Evolutionary conservation across 2,797 vertebrate genomes (phyloP).

Genomic region (Squalus acanthias): DNA sequence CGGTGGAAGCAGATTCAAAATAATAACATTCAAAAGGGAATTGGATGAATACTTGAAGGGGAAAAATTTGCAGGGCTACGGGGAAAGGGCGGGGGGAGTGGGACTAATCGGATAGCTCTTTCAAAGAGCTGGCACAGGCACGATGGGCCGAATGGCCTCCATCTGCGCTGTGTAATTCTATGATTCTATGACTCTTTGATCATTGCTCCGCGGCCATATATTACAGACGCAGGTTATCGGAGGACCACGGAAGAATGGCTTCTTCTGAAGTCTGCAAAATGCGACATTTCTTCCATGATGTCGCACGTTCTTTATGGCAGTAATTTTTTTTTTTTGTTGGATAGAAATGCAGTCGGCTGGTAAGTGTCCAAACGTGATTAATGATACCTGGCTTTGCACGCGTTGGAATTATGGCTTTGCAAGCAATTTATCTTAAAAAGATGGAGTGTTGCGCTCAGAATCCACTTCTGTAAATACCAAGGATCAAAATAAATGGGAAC

Average conservation of each 20-base stretch:
- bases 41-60: background rate
- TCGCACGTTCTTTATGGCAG: background rate
- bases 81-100: background rate
- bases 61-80: background rate
- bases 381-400: background rate
- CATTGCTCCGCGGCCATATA: background rate
- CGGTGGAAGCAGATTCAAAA: background rate
- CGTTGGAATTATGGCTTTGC: background rate
- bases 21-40: background rate
- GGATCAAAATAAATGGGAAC: background rate
- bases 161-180: background rate
- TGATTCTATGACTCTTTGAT: background rate
- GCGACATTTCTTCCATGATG: background rate
- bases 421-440: conserved; percentile 11
- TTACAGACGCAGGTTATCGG: background rate
- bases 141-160: background rate
- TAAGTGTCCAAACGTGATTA: background rate
- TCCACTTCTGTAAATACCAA: background rate
- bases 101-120: background rate
- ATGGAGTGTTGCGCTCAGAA: background rate
- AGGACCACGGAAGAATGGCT: background rate
- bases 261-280: background rate
- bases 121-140: background rate
- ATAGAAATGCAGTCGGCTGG: background rate
- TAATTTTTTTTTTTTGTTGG: background rate